Conservation (phyloP, 2,888 invertebrate species). For the Ligdia adustata region DNA sequence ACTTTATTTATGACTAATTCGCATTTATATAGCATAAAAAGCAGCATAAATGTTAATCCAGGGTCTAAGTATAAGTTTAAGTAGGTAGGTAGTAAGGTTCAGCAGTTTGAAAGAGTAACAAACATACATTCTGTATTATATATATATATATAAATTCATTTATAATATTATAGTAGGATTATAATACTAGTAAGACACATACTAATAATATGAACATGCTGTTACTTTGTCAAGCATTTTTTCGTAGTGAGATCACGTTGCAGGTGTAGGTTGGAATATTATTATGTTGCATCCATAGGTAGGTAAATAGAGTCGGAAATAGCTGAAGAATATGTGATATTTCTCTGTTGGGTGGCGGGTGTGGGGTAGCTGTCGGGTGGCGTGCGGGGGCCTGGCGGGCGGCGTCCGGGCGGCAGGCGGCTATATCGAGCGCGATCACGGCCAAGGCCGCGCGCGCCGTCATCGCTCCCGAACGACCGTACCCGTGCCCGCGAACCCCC, state of each 20-base stretch:
- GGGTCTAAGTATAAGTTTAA: no score
- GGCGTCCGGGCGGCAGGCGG: constrained; percentile 59
- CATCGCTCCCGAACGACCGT: constrained; percentile 58
- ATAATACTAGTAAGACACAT: no score
- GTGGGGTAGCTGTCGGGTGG: constrained; percentile 38
- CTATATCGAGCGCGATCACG: constrained; percentile 84
- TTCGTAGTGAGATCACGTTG: background rate
- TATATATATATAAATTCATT: no score
- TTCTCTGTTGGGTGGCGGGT: constrained; percentile 48
- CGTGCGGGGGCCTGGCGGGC: constrained; percentile 39
- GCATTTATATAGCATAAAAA: no score
- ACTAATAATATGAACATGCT: no score
- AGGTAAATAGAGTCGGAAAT: constrained; percentile 44
- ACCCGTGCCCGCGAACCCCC: constrained; percentile 39
- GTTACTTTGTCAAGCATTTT: no score
- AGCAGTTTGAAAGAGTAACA: no score
- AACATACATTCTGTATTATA: no score
- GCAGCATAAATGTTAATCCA: no score
- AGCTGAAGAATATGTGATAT: constrained; percentile 53
- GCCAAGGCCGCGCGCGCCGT: constrained; percentile 75
- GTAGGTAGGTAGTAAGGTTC: no score
- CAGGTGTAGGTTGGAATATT: background rate
- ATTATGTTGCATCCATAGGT: constrained; percentile 12
- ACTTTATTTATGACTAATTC: no score
- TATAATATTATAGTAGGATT: no score